Evolutionary conservation across 1,140 invertebrate genomes (phyloP).

Genomic region (Hyposmocoma kahamanoa): DNA sequence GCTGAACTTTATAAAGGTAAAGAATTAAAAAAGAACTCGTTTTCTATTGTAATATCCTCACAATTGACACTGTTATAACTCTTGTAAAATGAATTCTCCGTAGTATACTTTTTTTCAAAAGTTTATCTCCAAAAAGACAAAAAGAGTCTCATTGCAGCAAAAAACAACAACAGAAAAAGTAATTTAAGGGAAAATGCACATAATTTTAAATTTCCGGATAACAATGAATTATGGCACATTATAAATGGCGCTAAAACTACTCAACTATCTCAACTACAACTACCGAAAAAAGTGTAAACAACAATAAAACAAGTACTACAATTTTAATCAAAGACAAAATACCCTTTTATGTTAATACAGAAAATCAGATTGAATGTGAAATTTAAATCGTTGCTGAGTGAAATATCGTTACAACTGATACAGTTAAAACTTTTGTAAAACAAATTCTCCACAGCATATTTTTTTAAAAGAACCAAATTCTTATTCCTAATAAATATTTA

Average conservation of each 20-base stretch:
- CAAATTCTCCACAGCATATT: too few species aligned
- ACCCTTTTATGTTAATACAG: background rate
- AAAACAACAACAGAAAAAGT: background rate
- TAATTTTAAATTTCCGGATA: constrained; percentile 31
- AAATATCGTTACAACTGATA: too few species aligned
- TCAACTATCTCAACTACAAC: background rate
- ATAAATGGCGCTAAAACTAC: too few species aligned
- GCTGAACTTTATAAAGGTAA: too few species aligned
- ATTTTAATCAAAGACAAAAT: constrained; percentile 4
- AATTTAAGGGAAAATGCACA: constrained; percentile 10
- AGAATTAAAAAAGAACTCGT: background rate
- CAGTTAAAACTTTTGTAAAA: too few species aligned
- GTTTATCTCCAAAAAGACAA: too few species aligned
- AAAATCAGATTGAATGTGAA: too few species aligned
- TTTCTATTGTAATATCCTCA: too few species aligned
- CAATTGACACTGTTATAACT: too few species aligned
- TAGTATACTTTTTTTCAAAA: background rate
- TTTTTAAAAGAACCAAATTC: too few species aligned
- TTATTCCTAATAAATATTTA: too few species aligned
- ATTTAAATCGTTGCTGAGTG: too few species aligned
- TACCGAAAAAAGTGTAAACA: background rate
- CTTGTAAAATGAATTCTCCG: background rate
- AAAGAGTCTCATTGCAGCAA: background rate
- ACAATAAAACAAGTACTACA: constrained; percentile 1
- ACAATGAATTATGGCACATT: constrained; percentile 14